phyloP scores from a whole-genome alignment of 2,888 invertebrate species.

The Tridacna crocea region DNA sequence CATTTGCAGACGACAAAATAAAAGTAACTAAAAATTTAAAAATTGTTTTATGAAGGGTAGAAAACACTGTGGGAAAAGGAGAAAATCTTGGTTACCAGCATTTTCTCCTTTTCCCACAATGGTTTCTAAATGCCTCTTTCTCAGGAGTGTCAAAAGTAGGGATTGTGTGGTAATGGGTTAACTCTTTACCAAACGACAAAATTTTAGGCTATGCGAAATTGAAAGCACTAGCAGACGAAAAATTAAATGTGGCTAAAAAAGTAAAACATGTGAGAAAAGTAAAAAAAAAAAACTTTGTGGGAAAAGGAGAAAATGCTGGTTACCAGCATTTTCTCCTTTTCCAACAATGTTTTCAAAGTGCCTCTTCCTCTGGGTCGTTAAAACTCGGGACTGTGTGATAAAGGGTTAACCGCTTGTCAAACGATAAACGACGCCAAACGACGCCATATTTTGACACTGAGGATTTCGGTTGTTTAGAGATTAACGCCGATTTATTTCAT shows the following conservation, averaged over 20 bases:
- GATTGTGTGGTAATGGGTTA: not conserved
- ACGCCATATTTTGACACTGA: no score
- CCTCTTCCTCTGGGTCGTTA: no score
- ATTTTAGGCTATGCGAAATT: no score
- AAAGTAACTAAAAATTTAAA: not conserved
- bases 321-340: not conserved
- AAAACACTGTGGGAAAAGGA: not conserved
- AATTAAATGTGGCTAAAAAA: no score
- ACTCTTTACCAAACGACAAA: no score
- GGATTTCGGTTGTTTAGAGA: no score
- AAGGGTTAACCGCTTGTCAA: no score
- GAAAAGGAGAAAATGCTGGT: not conserved
- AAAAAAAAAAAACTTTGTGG: not conserved
- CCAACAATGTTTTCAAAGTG: not conserved
- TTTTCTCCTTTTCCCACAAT: constrained; percentile 6
- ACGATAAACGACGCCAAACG: no score
- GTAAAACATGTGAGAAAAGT: not conserved
- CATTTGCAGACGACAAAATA: not conserved
- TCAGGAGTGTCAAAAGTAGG: not conserved
- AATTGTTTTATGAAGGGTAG: not conserved
- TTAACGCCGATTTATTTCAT: no score
- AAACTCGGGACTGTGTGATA: no score
- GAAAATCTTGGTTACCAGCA: not conserved
- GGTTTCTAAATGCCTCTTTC: not conserved
- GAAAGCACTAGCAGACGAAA: no score